Evolutionary conservation across 2,888 invertebrate species (phyloP).

Genomic region (Tenthredo scrophulariae): DNA sequence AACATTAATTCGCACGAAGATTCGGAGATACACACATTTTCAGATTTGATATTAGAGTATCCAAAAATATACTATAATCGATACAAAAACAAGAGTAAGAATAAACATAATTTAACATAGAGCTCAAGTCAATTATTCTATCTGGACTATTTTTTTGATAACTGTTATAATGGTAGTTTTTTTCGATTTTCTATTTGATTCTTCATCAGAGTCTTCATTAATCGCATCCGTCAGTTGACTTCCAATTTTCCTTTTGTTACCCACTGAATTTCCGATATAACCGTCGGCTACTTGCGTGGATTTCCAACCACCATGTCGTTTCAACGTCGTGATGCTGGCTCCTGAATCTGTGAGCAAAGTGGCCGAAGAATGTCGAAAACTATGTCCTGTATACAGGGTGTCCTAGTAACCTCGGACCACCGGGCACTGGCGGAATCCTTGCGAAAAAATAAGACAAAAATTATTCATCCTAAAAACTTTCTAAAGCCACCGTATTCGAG

Average conservation of each 20-base stretch:
- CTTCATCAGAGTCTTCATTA: background rate
- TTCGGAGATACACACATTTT: no score
- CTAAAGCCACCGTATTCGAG: no score
- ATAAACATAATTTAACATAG: background rate
- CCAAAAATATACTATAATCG: no score
- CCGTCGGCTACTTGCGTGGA: background rate
- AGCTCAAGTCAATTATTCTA: background rate
- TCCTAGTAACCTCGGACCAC: no score
- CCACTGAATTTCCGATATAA: constrained; percentile 14
- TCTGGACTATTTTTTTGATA: background rate
- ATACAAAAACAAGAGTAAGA: background rate
- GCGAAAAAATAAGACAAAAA: no score
- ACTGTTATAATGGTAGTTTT: background rate
- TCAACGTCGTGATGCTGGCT: background rate
- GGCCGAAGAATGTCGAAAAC: constrained; percentile 15
- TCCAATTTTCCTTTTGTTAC: constrained; percentile 6
- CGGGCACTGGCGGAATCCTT: no score
- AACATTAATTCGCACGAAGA: no score
- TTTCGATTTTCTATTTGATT: background rate
- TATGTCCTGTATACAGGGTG: constrained; percentile 21
- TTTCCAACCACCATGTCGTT: background rate
- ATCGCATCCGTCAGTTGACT: background rate
- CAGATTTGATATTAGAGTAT: no score
- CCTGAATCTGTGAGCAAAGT: background rate
- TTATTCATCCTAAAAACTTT: no score